Base-by-base conservation (phyloP, 1,140 invertebrate genomes). In the Calycopis cecrops region DNA sequence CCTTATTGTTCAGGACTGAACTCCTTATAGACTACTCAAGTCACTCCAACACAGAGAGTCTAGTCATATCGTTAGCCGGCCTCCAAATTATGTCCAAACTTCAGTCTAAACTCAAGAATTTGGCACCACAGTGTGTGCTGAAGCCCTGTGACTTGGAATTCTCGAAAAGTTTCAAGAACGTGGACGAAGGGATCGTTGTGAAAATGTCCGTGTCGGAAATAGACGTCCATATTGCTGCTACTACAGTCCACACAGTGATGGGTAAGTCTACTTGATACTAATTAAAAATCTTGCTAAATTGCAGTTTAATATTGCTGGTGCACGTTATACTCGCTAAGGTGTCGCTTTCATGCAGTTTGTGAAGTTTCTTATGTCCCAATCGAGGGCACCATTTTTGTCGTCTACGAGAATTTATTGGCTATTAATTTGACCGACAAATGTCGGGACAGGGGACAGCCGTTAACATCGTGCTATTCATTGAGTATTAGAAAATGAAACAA, bases 141-240 rank as follows among this genome's bases (percentile, higher is more conserved):
- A 90, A 91, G 67, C 93, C 93, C 0, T 94, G 93, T 75, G 93
- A 94, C 65, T 75, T 94, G 11, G 93, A 94, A 76, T 90, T 94
- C 64, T 91, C 90, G 7, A 91, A 89, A 63, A 90, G 87, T 48
- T 90, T 91, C 57, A 91, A 90, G 55, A 88, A 88, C 52, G 65
- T 88, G 1, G 92, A 94, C 61, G 91, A 92, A 67, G 90, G 91
- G 42, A 81, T 92, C 34, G 91, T 91, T 67, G 87, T 93, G 16
- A 87, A 87, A 11, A 67, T 90, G 56, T 88, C 88, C 9, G 82
- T 93, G 3, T 93, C 92, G 52, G 83, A 92, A 8, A 82, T 96
- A 12, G 91, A 94, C 70, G 63, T 96, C 9, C 92, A 94, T 71
- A 71, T 96, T 0, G 94, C 93, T 17, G 90, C 93, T n/a, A 91